A percentile compares a stretch with the other conserved stretches of the same genome.
Evolutionary conservation across 2,113 vertebrate genomes (phyloP).

Genomic region (Bombycilla garrulus): DNA sequence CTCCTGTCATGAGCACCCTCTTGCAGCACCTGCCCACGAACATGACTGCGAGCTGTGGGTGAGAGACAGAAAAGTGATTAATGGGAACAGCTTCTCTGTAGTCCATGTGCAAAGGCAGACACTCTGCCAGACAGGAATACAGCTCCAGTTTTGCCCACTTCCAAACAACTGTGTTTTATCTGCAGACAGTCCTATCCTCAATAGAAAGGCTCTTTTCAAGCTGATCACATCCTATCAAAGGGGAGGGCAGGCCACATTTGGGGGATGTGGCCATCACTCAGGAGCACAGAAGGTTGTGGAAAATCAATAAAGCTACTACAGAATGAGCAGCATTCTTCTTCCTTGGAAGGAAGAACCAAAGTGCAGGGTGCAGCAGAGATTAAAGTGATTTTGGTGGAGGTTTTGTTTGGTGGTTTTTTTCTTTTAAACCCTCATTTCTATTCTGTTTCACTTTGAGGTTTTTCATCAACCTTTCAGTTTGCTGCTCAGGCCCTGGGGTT

Average conservation of each 20-base stretch:
- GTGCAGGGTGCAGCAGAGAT: background rate
- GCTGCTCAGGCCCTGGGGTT: background rate
- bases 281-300: background rate
- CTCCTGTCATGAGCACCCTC: background rate
- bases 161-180: background rate
- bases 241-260: background rate
- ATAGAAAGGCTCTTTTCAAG: background rate
- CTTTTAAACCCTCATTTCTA: background rate
- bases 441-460: background rate
- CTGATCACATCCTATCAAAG: background rate
- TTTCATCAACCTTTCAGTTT: background rate
- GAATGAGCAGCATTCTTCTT: background rate
- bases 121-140: rapidly evolving
- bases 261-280: rapidly evolving
- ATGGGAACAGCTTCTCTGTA: background rate
- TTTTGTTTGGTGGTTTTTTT: background rate
- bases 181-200: background rate
- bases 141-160: background rate
- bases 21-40: background rate
- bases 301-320: background rate
- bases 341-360: background rate
- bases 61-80: background rate
- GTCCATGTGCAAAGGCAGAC: background rate
- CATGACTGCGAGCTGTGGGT: background rate
- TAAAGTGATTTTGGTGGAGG: background rate